A percentile compares a stretch with the other conserved stretches of the same genome.
Evolutionary conservation across 2,888 invertebrate species (phyloP).

Genomic region (Endomychus coccineus): DNA sequence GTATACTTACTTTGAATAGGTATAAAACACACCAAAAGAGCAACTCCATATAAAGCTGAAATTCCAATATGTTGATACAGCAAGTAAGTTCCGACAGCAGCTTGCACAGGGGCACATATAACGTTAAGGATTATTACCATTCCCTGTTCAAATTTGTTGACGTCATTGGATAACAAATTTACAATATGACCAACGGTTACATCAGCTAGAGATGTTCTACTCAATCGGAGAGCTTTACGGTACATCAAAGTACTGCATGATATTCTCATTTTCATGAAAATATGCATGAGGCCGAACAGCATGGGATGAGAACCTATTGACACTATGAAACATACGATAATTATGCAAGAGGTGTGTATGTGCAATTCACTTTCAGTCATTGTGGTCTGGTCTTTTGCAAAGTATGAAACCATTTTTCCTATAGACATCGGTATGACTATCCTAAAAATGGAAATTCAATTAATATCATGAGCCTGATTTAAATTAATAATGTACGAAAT

Average conservation of each 20-base stretch:
- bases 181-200: slow-evolving; percentile 50
- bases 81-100: slow-evolving; percentile 51
- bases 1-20: slow-evolving; percentile 40
- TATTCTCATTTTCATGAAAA: slow-evolving; percentile 79
- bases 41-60: slow-evolving; percentile 43
- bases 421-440: slow-evolving; percentile 47
- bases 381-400: slow-evolving; percentile 41
- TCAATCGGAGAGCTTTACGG: slow-evolving; percentile 53
- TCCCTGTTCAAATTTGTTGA: slow-evolving; percentile 77
- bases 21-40: slow-evolving; percentile 40
- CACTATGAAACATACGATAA: slow-evolving; percentile 38
- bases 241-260: slow-evolving; percentile 78
- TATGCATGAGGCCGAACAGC: slow-evolving; percentile 77
- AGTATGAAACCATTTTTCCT: slow-evolving; percentile 57
- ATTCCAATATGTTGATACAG: slow-evolving; percentile 45
- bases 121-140: slow-evolving; percentile 83
- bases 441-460: slow-evolving; percentile 32
- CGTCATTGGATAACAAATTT: slow-evolving; percentile 58
- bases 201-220: slow-evolving; percentile 51
- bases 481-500: too few species aligned
- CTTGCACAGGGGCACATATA: slow-evolving; percentile 60
- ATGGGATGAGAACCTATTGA: slow-evolving; percentile 57
- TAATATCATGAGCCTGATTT: too few species aligned
- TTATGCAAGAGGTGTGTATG: slow-evolving; percentile 65
- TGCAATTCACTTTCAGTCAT: slow-evolving; percentile 55